These are phyloP conservation scores for Mycalesis mineus DNA, from an alignment of 2,888 invertebrate genomes.

Conservation along the genomic window DNA sequence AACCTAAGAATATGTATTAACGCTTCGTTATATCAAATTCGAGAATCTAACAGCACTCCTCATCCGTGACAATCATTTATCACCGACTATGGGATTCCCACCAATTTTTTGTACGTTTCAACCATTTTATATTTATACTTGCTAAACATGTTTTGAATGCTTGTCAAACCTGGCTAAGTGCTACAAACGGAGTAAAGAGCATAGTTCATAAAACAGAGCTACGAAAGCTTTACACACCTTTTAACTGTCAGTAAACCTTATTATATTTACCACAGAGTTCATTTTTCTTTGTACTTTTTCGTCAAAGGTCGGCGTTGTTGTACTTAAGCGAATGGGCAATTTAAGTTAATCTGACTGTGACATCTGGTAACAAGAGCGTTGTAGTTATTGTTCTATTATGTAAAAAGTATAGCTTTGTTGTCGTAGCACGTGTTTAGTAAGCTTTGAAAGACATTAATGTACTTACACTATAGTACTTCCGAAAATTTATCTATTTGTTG, in stretches of 20 bases:
- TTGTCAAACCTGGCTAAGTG: constrained; percentile 25
- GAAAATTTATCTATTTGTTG: too few species aligned
- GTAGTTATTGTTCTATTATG: constrained; percentile 48
- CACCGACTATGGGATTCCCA: constrained; percentile 25
- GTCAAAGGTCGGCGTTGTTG: constrained; percentile 17
- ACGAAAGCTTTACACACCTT: background rate
- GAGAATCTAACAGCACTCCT: background rate
- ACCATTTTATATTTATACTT: constrained; percentile 21
- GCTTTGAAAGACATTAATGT: background rate
- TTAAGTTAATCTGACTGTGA: constrained; percentile 52
- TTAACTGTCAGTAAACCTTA: constrained; percentile 8
- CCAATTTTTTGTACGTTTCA: constrained; percentile 15
- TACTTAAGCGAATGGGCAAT: constrained; percentile 50
- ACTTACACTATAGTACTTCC: background rate
- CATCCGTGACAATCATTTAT: constrained; percentile 15
- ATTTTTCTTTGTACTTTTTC: constrained; percentile 18
- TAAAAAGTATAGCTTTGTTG: constrained; percentile 29
- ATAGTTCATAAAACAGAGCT: constrained; percentile 11
- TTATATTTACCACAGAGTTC: constrained; percentile 3
- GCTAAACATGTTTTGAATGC: constrained; percentile 28
- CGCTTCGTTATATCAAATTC: background rate
- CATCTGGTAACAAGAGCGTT: constrained; percentile 50
- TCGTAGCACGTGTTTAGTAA: constrained; percentile 10
- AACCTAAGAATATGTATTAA: background rate
- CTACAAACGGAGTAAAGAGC: constrained; percentile 29